These are phyloP conservation scores for Tigriopus japonicus DNA, from an alignment of 1,140 invertebrate species.

Conservation along the genomic window DNA sequence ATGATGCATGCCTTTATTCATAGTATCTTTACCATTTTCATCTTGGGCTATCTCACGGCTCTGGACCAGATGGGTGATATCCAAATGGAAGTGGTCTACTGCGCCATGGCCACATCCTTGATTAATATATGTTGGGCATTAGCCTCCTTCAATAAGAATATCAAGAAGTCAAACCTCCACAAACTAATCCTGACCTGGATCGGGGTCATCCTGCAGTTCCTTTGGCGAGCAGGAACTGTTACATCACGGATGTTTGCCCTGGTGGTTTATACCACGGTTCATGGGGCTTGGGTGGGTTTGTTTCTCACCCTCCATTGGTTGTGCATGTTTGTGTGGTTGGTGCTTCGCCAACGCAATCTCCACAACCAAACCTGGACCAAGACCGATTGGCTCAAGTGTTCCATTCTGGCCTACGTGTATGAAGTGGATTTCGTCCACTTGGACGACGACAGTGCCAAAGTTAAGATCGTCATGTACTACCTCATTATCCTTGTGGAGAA, in stretches of 20 bases:
- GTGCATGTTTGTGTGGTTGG: slow-evolving; percentile 63
- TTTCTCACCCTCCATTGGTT: slow-evolving; percentile 60
- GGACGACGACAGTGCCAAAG: slow-evolving; percentile 51
- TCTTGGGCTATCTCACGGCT: slow-evolving; percentile 49
- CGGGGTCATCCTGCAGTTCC: slow-evolving; percentile 62
- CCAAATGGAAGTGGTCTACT: slow-evolving; percentile 51
- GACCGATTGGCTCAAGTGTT: slow-evolving; percentile 29
- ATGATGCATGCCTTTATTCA: slow-evolving; percentile 69
- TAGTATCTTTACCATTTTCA: slow-evolving; percentile 61
- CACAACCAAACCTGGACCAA: slow-evolving; percentile 52
- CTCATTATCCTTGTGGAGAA: slow-evolving; percentile 81
- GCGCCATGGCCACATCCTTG: slow-evolving; percentile 57
- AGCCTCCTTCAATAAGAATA: slow-evolving; percentile 71
- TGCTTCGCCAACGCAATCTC: slow-evolving; percentile 62
- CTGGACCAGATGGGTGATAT: slow-evolving; percentile 22
- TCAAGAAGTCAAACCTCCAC: slow-evolving; percentile 48
- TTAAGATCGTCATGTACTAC: slow-evolving; percentile 70
- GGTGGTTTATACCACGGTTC: slow-evolving; percentile 63
- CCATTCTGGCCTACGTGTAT: slow-evolving; percentile 61
- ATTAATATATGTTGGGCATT: slow-evolving; percentile 75
- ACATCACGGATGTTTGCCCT: slow-evolving; percentile 56
- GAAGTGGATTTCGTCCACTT: slow-evolving; percentile 78
- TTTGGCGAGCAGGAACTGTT: slow-evolving; percentile 67
- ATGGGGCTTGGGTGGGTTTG: slow-evolving; percentile 59
- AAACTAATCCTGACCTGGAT: slow-evolving; percentile 66